Evolutionary conservation across 2,113 vertebrate genomes (phyloP), one percentile per base, ranked within the genome.

Genomic region (Seriola quinqueradiata): DNA sequence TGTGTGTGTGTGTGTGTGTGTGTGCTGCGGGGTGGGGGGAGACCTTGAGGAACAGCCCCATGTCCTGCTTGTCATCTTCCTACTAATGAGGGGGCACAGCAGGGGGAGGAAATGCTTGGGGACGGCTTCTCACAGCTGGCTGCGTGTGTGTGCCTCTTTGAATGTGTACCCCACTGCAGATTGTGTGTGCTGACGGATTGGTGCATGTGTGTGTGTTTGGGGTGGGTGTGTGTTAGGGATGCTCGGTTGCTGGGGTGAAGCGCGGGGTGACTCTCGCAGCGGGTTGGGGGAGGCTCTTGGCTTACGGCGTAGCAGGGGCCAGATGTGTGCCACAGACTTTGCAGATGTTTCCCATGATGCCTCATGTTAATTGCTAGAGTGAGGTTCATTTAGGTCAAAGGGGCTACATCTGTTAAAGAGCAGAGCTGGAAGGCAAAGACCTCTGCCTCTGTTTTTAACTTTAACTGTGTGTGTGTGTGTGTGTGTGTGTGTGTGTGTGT

Each of bases 261-360:
- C 3, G 3, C 67, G 75, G 73, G 63, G 61, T 28, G 83, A 74
- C 4, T 44, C 78, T 66, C 57, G 54, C 75, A 64, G 57, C 34
- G n/a, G 75, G 70, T 23, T 50, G 57, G 82, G 77, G 88, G 59
- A 28, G 71, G 75, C 54, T 59, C 80, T 88, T 82, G 72, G 84
- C 72, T 75, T 57, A 42, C 11, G 61, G 77, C 87, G 84, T 84
- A 87, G 88, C 48, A 0, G 60, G 58, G 48, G 81, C 90, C 92
- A 95, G 89, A 95, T 93, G 92, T 92, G 90, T 70, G 81, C 67
- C 25, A 48, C 60, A 77, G 90, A 83, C 73, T 65, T 46, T 85
- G 78, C 92, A 93, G 90, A 93, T 92, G 91, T 92, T 93, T 92
- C 75, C 88, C 84, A 82, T 88, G 80, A 87, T 91, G 89, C 85